Percentiles rank a stretch among this genome's conserved stretches.
phyloP scores from a whole-genome alignment of 2,113 vertebrate species.

The Notarius lentiginosus region DNA sequence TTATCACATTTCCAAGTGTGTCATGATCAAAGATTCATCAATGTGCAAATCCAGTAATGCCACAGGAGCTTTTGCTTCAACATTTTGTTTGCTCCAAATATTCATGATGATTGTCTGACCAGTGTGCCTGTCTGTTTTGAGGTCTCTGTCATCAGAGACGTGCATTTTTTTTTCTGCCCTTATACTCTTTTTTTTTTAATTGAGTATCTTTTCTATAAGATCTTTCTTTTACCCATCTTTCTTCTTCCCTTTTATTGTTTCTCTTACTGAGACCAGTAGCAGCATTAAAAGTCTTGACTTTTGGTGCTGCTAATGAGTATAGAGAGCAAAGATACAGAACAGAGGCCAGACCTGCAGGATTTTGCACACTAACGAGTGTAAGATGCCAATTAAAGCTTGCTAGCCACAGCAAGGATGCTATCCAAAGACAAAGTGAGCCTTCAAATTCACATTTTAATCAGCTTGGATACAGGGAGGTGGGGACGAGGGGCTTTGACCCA shows the following conservation, averaged over 20 bases:
- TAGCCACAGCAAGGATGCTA: conserved; percentile 16
- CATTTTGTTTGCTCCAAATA: conserved; percentile 20
- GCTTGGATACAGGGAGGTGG: conserved; percentile 21
- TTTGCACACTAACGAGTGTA: conserved; percentile 26
- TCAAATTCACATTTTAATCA: conserved; percentile 24
- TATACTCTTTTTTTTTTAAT: not conserved
- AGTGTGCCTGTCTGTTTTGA: not conserved
- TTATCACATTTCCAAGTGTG: conserved; percentile 49
- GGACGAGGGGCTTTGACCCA: not conserved
- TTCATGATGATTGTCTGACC: not conserved
- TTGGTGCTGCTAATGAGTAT: conserved; percentile 24
- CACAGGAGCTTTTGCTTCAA: conserved; percentile 28
- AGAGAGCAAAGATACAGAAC: conserved; percentile 14
- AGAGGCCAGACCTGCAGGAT: conserved; percentile 17
- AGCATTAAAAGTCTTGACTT: conserved; percentile 8
- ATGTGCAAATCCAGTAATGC: conserved; percentile 46
- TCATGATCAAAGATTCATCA: conserved; percentile 58
- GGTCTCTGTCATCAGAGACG: not conserved
- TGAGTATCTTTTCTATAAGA: not conserved
- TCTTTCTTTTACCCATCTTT: not conserved
- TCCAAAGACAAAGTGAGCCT: not conserved
- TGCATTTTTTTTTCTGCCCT: not conserved
- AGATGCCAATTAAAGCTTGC: conserved; percentile 35
- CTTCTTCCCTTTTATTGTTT: not conserved
- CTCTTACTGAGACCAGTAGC: not conserved